phyloP scores from a whole-genome alignment of 2,888 invertebrate species.

The Drosophila phalerata region DNA sequence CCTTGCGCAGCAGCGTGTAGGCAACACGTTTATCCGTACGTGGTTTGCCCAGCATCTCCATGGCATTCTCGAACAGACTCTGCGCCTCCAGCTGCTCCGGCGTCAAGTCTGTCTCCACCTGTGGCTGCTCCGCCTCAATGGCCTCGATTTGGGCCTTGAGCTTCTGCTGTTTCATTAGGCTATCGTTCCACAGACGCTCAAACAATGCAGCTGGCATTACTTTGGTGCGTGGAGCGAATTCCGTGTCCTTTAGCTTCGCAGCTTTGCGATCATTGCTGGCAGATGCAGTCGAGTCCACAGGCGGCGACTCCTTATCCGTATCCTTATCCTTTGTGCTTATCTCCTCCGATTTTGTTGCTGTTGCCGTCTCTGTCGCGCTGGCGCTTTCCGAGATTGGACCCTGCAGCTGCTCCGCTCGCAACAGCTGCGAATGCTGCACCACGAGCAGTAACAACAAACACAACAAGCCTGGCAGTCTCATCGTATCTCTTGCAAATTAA shows the following conservation, averaged over 20 bases:
- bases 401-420: slow-evolving; percentile 67
- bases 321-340: slow-evolving; percentile 58
- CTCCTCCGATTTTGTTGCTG: slow-evolving; percentile 40
- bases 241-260: slow-evolving; percentile 60
- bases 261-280: slow-evolving; percentile 63
- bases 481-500: slow-evolving; percentile 35
- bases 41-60: slow-evolving; percentile 90
- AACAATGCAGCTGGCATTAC: slow-evolving; percentile 70
- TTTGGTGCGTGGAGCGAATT: slow-evolving; percentile 64
- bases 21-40: slow-evolving; percentile 90
- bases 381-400: slow-evolving; percentile 66
- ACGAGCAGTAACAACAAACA: slow-evolving; percentile 57
- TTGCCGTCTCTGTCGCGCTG: slow-evolving; percentile 38
- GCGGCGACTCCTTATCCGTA: slow-evolving; percentile 4
- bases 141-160: slow-evolving; percentile 75
- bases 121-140: slow-evolving; percentile 58
- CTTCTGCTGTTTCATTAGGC: slow-evolving; percentile 71
- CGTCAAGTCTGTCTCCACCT: slow-evolving; percentile 79
- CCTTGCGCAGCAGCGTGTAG: slow-evolving; percentile 91
- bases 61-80: slow-evolving; percentile 90
- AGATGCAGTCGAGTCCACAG: slow-evolving; percentile 18
- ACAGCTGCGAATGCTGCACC: slow-evolving; percentile 42
- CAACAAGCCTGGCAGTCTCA: slow-evolving; percentile 58
- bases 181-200: slow-evolving; percentile 76
- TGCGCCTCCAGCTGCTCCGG: slow-evolving; percentile 89